Base-by-base conservation (phyloP, 2,888 invertebrate species). In the Leptinotarsa juncta region DNA sequence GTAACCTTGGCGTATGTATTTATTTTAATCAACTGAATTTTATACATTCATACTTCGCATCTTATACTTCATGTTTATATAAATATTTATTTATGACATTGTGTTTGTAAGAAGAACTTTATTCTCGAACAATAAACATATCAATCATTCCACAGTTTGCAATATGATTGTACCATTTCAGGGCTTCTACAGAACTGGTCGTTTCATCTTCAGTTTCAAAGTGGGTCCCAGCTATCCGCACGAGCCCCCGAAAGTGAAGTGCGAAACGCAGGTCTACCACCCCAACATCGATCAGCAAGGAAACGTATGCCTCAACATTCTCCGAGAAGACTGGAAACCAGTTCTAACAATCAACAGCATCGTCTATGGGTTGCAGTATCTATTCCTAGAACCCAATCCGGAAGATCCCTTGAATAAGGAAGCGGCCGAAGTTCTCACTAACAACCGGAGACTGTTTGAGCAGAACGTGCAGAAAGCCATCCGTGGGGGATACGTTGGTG, bases 271-370 rank as follows among this genome's bases (percentile, higher is more conserved):
- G 86, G 97, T 98, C 68, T 99, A 98, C 88, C 98, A 99, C 89
- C 98, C 98, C 16, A 99, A 99, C 88, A 99, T 99, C 88, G 98
- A 99, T 90, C 90, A 97, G 84, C 97, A 98, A 86, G 98, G 98
- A 82, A 98, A 98, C 89, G 97, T 99, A 48, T 98, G 98, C 87
- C 91, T 98, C 80, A 99, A 99, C 89, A 98, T 99, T 87, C 91
- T 98, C 84, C 92, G 98, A 85, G 98, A 98, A 92, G 98, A 99
- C 90, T 99, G 98, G 98, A 99, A 99, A 89, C 98, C 98, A 75
- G 98, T 98, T 78, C 91, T 99, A 82, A 98, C 98, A 75, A 96
- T 99, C 83, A 98, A 97, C 89, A 97, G 98, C 80, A 96, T 99
- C 89, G 96, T 99, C 73, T 98, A 98, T 89, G 98, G 98, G 81